Evolutionary conservation across 2,888 invertebrate genomes (phyloP).

Genomic region (Steromphala cineraria): DNA sequence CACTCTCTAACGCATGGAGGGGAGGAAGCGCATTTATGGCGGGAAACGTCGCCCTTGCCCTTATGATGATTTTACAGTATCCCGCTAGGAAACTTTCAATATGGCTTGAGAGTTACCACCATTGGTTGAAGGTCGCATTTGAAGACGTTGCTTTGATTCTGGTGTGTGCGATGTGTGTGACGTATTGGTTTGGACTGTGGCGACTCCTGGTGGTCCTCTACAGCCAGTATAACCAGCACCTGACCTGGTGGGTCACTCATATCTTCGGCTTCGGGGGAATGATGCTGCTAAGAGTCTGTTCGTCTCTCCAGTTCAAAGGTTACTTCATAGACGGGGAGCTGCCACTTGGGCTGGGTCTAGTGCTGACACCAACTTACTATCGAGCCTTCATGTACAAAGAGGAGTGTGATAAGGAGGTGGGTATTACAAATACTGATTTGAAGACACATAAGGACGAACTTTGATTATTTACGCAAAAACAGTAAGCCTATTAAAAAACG

Average conservation of each 20-base stretch:
- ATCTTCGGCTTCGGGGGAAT: background rate
- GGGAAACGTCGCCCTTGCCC: background rate
- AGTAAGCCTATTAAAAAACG: too few species aligned
- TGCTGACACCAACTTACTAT: background rate
- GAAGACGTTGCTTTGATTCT: background rate
- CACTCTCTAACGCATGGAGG: background rate
- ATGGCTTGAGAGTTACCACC: background rate
- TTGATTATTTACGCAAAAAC: too few species aligned
- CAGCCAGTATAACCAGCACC: background rate
- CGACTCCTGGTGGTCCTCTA: background rate
- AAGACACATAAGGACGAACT: too few species aligned
- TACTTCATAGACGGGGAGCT: background rate
- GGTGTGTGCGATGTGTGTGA: background rate
- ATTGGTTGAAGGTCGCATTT: background rate
- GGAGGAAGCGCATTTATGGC: background rate
- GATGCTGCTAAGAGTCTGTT: background rate
- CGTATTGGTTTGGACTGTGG: background rate
- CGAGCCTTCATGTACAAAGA: background rate
- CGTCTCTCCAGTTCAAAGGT: background rate
- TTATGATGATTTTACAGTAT: background rate
- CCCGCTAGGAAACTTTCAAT: background rate
- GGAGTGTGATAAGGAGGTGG: background rate
- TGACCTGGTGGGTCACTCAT: background rate
- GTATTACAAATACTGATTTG: background rate
- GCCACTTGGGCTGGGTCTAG: background rate